A percentile compares a stretch with the other conserved stretches of the same genome.
Conservation (phyloP, 2,797 vertebrate genomes). For the Alca torda region DNA sequence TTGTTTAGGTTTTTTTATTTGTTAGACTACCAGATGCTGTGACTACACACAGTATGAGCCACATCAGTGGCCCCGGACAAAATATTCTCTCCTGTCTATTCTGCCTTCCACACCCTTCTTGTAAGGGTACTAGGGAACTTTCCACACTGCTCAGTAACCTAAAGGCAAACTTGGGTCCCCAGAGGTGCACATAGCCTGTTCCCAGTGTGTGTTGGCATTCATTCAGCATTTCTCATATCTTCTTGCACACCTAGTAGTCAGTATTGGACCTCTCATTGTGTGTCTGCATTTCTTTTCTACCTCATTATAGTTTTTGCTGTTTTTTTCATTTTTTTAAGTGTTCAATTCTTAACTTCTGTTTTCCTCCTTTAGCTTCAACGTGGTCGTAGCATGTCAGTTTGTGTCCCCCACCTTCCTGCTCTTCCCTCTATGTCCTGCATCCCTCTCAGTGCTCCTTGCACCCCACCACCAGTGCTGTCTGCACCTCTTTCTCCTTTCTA, state of each 20-base stretch:
- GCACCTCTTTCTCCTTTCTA: slow-evolving; percentile 80
- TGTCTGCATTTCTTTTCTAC: slow-evolving; percentile 66
- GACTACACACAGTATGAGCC: neutral
- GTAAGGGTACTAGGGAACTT: neutral
- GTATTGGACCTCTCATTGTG: slow-evolving; percentile 32
- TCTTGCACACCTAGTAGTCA: neutral
- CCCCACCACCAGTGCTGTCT: slow-evolving; percentile 78
- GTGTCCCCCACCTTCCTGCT: slow-evolving; percentile 89
- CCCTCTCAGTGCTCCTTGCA: slow-evolving; percentile 90
- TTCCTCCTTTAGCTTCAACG: slow-evolving; percentile 83
- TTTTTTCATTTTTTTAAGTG: slow-evolving; percentile 48
- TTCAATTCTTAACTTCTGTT: slow-evolving; percentile 78
- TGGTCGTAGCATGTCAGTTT: slow-evolving; percentile 98
- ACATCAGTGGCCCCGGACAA: neutral
- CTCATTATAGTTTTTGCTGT: slow-evolving; percentile 60
- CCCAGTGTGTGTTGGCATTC: slow-evolving; percentile 16
- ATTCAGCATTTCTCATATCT: slow-evolving; percentile 25
- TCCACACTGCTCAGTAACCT: neutral
- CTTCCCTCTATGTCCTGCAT: slow-evolving; percentile 78
- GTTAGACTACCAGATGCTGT: neutral
- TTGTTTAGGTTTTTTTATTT: neutral
- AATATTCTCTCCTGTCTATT: neutral
- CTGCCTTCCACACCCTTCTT: neutral
- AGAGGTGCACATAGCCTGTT: slow-evolving; percentile 17
- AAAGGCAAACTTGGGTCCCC: neutral